Evolutionary conservation across 2,888 invertebrate species (phyloP).

Genomic region (Callinectes sapidus): DNA sequence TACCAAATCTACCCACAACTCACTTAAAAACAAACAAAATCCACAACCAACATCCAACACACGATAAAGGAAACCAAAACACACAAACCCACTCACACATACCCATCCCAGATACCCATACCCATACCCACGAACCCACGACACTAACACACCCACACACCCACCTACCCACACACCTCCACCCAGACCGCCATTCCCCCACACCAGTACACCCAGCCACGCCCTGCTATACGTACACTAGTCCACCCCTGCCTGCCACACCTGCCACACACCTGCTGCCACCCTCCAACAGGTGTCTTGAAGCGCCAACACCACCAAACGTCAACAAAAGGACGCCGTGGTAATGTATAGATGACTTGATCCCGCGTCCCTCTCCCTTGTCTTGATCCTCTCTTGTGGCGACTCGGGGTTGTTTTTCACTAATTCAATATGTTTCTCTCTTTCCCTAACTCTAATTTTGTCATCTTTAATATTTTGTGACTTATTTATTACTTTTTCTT

Average conservation of each 20-base stretch:
- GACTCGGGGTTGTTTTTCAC: too few species aligned
- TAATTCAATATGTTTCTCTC: too few species aligned
- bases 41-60: too few species aligned
- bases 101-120: neutral
- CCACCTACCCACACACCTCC: neutral
- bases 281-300: conserved; percentile 13
- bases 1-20: too few species aligned
- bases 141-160: neutral
- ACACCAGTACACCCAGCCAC: neutral
- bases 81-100: neutral
- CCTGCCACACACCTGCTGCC: conserved; percentile 24
- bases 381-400: too few species aligned
- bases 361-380: neutral
- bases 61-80: too few species aligned
- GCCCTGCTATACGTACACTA: neutral
- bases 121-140: neutral
- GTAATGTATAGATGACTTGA: neutral
- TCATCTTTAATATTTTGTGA: too few species aligned
- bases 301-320: neutral
- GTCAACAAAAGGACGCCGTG: conserved; percentile 30
- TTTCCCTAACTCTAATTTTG: neutral
- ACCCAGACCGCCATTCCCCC: neutral
- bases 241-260: neutral
- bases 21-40: too few species aligned
- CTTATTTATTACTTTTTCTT: too few species aligned